A percentile compares a stretch with the other conserved stretches of the same genome.
Evolutionary conservation across 2,113 vertebrate genomes (phyloP).

Genomic region (Phasianus colchicus): DNA sequence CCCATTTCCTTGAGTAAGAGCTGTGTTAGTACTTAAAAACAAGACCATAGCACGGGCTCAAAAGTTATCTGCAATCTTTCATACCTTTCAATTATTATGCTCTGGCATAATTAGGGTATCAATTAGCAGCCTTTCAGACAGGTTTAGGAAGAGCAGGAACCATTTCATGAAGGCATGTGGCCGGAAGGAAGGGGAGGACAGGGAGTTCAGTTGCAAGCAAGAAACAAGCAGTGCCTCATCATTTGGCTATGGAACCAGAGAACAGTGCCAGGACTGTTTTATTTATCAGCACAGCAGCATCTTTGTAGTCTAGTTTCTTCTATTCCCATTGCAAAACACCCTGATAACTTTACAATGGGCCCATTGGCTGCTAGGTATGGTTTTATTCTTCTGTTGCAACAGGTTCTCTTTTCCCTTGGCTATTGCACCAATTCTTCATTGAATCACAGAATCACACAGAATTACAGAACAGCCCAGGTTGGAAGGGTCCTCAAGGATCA

Average conservation of each 20-base stretch:
- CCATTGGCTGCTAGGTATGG: not conserved
- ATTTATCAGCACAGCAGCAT: not conserved
- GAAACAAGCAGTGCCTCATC: accelerated
- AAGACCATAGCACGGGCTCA: not conserved
- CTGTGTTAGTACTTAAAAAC: not conserved
- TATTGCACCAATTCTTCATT: not conserved
- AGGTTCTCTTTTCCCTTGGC: not conserved
- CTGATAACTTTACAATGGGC: not conserved
- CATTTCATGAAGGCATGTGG: not conserved
- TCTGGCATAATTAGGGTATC: not conserved
- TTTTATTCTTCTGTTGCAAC: not conserved
- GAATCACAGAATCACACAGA: too few species aligned
- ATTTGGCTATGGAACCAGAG: not conserved
- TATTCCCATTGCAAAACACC: not conserved
- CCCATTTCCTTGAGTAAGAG: not conserved
- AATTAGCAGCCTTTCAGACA: not conserved
- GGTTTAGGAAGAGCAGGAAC: not conserved
- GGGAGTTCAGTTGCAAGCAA: not conserved
- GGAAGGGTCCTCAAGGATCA: too few species aligned
- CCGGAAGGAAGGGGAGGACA: not conserved
- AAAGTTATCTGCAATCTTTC: not conserved
- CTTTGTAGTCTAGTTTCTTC: not conserved
- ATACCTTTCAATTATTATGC: not conserved
- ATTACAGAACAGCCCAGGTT: too few species aligned
- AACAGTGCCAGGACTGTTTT: not conserved